These are phyloP conservation scores for Drosophila pseudoobscura DNA, from an alignment of 1,140 invertebrate species.

Conservation along the genomic window DNA sequence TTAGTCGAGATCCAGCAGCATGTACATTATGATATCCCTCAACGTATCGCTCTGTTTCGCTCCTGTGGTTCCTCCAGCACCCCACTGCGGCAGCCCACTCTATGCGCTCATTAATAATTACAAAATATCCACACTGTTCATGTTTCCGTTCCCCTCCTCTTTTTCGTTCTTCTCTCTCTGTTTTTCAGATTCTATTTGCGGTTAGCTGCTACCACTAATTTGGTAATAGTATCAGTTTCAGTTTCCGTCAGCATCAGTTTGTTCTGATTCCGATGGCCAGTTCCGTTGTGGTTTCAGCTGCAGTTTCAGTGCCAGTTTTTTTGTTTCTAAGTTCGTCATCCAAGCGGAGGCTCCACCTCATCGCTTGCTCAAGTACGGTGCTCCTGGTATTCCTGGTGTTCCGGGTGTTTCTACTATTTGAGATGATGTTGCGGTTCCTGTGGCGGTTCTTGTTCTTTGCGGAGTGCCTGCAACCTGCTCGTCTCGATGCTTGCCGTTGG, in stretches of 20 bases:
- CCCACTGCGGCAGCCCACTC: slow-evolving; percentile 30
- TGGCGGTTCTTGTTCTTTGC: slow-evolving; percentile 30
- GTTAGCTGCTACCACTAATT: no score
- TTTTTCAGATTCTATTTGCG: slow-evolving; percentile 33
- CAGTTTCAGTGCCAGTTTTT: slow-evolving; percentile 26
- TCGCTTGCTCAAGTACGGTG: slow-evolving; percentile 44
- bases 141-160: slow-evolving; percentile 24
- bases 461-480: slow-evolving; percentile 46
- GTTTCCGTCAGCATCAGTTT: not conserved
- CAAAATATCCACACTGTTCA: slow-evolving; percentile 56
- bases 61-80: slow-evolving; percentile 5
- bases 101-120: slow-evolving; percentile 56
- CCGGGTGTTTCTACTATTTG: no score
- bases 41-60: slow-evolving; percentile 51
- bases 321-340: slow-evolving; percentile 56
- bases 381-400: not conserved
- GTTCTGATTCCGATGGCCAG: slow-evolving; percentile 12
- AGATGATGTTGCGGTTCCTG: not conserved
- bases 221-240: no score
- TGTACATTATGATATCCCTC: slow-evolving; percentile 56
- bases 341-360: slow-evolving; percentile 68
- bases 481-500: slow-evolving; percentile 33
- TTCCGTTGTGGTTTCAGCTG: slow-evolving; percentile 22
- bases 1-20: slow-evolving; percentile 56
- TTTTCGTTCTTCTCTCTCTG: slow-evolving; percentile 8